Conservation (phyloP, 2,113 vertebrate species). For the Ahaetulla prasina region DNA sequence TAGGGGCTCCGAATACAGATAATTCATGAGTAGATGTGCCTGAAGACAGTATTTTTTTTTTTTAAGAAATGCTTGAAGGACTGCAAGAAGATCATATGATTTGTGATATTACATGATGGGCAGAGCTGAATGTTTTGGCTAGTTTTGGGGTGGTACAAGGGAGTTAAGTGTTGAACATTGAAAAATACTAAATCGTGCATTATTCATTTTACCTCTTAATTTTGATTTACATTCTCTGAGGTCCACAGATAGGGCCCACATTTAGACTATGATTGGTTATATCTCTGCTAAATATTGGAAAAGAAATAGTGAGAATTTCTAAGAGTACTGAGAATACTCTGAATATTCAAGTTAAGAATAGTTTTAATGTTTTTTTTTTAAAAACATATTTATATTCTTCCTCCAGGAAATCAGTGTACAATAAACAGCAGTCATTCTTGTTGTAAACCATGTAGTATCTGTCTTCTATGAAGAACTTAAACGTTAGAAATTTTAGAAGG, state of each 20-base stretch:
- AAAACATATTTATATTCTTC: background rate
- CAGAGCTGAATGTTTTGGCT: background rate
- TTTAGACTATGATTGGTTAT: background rate
- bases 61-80: background rate
- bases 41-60: background rate
- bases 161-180: background rate
- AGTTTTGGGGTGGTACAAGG: background rate
- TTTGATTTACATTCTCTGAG: background rate
- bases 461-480: background rate
- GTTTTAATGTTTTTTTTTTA: background rate
- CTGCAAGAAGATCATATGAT: background rate
- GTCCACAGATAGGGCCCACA: background rate
- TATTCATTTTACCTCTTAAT: background rate
- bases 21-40: background rate
- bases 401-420: background rate
- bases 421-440: background rate
- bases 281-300: background rate
- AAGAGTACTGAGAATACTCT: background rate
- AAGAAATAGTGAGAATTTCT: background rate
- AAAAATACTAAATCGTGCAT: background rate
- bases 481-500: background rate
- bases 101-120: background rate
- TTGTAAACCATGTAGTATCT: background rate
- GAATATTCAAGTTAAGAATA: background rate
- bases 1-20: background rate